A percentile compares a stretch with the other conserved stretches of the same genome.
phyloP scores from a whole-genome alignment of 2,797 vertebrate species.

The Chaunax sp. region DNA sequence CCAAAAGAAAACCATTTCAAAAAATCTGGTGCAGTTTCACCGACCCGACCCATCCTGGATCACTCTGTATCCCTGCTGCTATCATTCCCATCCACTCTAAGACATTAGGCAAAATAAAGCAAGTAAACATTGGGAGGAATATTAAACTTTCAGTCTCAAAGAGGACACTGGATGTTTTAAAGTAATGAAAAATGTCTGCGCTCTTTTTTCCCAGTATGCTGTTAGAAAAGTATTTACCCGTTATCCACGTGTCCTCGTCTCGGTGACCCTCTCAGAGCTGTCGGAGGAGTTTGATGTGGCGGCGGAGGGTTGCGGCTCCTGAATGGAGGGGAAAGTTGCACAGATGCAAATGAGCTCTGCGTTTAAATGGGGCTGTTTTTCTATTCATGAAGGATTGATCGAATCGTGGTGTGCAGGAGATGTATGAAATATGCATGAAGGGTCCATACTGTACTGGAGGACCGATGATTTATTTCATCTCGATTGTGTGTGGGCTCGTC shows the following conservation, averaged over 20 bases:
- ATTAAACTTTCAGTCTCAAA: no score
- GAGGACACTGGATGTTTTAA: no score
- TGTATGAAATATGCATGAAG: slow-evolving; percentile 66
- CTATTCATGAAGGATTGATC: slow-evolving; percentile 74
- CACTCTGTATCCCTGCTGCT: no score
- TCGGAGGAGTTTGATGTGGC: background rate
- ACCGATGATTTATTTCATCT: slow-evolving; percentile 45
- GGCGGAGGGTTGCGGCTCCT: slow-evolving; percentile 9
- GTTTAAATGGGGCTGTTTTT: slow-evolving; percentile 57
- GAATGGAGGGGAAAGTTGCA: slow-evolving; percentile 24
- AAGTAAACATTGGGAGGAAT: no score
- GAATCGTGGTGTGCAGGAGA: slow-evolving; percentile 40
- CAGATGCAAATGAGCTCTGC: slow-evolving; percentile 54
- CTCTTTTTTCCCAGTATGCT: no score
- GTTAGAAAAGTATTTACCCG: background rate
- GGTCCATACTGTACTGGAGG: slow-evolving; percentile 16
- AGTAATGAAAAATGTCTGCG: no score
- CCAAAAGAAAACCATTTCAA: no score
- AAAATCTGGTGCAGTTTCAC: no score
- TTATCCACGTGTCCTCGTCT: background rate
- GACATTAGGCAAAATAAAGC: no score
- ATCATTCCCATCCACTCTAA: no score
- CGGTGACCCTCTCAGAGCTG: background rate
- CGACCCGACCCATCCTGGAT: no score
- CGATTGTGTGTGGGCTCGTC: slow-evolving; percentile 5